Base-by-base conservation (phyloP, 1,140 invertebrate species). In the Drosophila punjabiensis region DNA sequence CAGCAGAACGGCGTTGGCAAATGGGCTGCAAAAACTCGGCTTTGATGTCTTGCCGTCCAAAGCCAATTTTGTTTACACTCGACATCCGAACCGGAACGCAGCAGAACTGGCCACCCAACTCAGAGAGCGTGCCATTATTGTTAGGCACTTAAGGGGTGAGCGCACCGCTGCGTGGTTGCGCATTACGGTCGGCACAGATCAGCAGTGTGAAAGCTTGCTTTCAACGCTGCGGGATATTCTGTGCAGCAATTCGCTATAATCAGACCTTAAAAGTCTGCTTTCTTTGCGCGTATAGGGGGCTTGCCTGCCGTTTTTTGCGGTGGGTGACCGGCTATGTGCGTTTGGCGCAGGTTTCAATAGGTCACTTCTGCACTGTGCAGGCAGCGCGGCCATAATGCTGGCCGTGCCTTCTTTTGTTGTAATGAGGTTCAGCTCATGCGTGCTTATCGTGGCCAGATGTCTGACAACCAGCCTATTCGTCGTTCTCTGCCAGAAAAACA, bases 1-100 rank as follows among this genome's bases (percentile, higher is more conserved):
- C 4, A 1, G 9, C 18, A 8, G 43, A 4, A 45, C n/a, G 0
- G 4, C 0, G 0, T 10, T 45, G 43, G 0, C 43, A 0, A 1
- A 4, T 1, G 9, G 9, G 4, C 10, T 45, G 9, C 9, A 10
- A 10, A 10, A 0, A 5, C 43, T 45, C 3, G 43, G 43, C 0
- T 45, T 45, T 18, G n/a, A 45, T 0, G 43, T 45, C n/a, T 45
- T 45, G 43, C 43, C 43, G 4, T 45, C 43, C 0, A 4, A 20
- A 2, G 43, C 43, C 9, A 45, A 45, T 20, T 45, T 45, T 45
- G 43, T 45, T 1, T 45, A 45, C 5, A 4, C 4, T 45, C 2
- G 5, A 0, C 43, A 1, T 45, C 3, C 9, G 4, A 10, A 45
- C 5, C 43, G 43, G 0, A 10, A 45, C 5, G 43, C 43, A 1